These are phyloP conservation scores for Bombyx huttoni DNA, from an alignment of 2,888 invertebrate species.

Conservation along the genomic window DNA sequence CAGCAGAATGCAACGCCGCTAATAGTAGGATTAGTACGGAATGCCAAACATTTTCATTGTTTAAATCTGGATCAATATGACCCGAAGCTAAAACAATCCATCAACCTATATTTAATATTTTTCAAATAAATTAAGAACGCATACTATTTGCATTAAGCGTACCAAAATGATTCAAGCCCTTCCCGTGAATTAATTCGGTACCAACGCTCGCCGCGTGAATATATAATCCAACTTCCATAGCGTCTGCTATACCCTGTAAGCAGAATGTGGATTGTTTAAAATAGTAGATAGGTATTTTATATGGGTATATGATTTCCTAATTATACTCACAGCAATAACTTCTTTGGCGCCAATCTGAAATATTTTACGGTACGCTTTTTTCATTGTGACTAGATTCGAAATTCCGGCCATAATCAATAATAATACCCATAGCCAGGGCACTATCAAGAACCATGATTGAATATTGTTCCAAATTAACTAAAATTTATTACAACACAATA, in stretches of 20 bases:
- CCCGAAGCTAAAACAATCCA: constrained; percentile 35
- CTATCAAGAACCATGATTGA: constrained; percentile 28
- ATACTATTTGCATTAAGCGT: constrained; percentile 2
- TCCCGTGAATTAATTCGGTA: constrained; percentile 53
- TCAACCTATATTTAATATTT: too few relatives aligned
- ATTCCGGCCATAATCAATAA: constrained; percentile 23
- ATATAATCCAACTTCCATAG: constrained; percentile 45
- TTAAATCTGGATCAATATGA: constrained; percentile 45
- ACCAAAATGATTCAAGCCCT: constrained; percentile 58
- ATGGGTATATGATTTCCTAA: too few relatives aligned
- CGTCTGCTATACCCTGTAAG: constrained; percentile 38
- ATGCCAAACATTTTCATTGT: constrained; percentile 53
- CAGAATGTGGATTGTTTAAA: too few relatives aligned
- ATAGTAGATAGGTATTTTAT: too few relatives aligned
- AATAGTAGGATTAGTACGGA: constrained; percentile 34
- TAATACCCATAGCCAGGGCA: constrained; percentile 42
- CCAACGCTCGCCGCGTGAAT: constrained; percentile 50
- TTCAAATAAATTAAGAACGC: too few relatives aligned
- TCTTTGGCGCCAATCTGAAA: constrained; percentile 36
- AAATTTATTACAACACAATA: constrained; percentile 6
- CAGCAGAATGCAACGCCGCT: constrained; percentile 28
- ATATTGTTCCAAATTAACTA: constrained; percentile 56
- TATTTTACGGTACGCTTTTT: constrained; percentile 21
- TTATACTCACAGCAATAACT: constrained; percentile 31
- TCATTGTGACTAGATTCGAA: constrained; percentile 16